Evolutionary conservation across 2,797 vertebrate genomes (phyloP), one percentile per base, ranked within the genome.

Genomic region (Thripadectes ignobilis): DNA sequence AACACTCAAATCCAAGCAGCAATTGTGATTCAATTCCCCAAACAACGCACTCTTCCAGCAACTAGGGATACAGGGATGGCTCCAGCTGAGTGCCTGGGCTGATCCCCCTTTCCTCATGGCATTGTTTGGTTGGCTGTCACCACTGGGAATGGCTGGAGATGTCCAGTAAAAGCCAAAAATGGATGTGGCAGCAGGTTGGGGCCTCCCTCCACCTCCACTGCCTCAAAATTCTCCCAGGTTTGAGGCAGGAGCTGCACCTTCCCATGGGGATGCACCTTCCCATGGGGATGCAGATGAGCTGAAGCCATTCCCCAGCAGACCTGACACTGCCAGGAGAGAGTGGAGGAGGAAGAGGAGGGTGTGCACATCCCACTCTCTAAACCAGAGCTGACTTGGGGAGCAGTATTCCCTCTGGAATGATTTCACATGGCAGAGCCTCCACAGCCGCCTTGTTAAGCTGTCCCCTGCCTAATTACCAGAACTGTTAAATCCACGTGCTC

Each of bases 381-480:
- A 63, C 9, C 51, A 48, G 65, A 20, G 34, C 63, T 14, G 63
- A 18, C 46, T 92, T 91, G 62, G 10, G 67, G 59, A 88, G 72
- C 63, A 11, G 21, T 2, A 68, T 91, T 94, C 94, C 76, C 88
- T 43, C 76, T 5, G 63, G 88, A 79, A 68, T 0, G 2, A 26
- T 39, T 76, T 86, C 81, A 83, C 6, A 0, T 55, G 77, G 85
- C 92, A 63, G 6, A 92, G n/a, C 67, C 76, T 83, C 90, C 63
- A 4, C 84, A 72, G 41, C 48, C 0, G 0, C 80, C 85, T 80
- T 23, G 7, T 93, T 86, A 88, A 92, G 24, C 55, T 5, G 6
- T 75, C 54, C 63, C 59, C 41, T 81, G 27, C 59, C 85, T 89
- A 51, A 95, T 92, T 83, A 86, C 73, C 76, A 54, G 59, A 4